Percentiles rank a stretch among this genome's conserved stretches.
Conservation (phyloP, 2,797 vertebrate genomes). For the Schizopygopsis malacanthus region DNA sequence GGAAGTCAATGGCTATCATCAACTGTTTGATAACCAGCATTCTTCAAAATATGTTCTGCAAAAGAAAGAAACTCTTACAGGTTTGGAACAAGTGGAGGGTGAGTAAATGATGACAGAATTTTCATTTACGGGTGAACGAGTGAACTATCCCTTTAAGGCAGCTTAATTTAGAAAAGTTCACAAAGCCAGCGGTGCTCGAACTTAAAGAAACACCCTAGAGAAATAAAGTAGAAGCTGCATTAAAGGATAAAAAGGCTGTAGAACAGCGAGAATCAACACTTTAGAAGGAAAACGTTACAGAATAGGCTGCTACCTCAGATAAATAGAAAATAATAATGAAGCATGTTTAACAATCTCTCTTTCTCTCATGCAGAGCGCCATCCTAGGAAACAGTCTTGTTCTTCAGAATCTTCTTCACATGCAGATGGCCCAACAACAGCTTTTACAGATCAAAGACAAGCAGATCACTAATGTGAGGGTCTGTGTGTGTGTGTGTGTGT, state of each 20-base stretch:
- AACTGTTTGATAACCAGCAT: neutral
- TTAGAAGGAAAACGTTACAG: neutral
- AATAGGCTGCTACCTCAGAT: slow-evolving; percentile 13
- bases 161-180: neutral
- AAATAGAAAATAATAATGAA: slow-evolving; percentile 11
- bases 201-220: neutral
- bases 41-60: neutral
- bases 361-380: slow-evolving; percentile 71
- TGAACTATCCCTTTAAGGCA: neutral
- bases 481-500: neutral
- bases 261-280: neutral
- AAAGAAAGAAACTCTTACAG: neutral
- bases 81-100: neutral
- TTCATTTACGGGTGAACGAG: neutral
- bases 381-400: slow-evolving; percentile 85
- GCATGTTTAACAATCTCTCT: slow-evolving; percentile 37
- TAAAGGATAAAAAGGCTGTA: neutral
- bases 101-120: neutral
- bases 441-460: slow-evolving; percentile 90
- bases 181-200: neutral
- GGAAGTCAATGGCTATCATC: neutral
- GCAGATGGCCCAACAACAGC: slow-evolving; percentile 88
- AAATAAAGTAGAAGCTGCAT: neutral
- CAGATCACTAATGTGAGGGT: slow-evolving; percentile 87
- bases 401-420: slow-evolving; percentile 91